Base-by-base conservation (phyloP, 2,888 invertebrate genomes). In the Boloria selene region DNA sequence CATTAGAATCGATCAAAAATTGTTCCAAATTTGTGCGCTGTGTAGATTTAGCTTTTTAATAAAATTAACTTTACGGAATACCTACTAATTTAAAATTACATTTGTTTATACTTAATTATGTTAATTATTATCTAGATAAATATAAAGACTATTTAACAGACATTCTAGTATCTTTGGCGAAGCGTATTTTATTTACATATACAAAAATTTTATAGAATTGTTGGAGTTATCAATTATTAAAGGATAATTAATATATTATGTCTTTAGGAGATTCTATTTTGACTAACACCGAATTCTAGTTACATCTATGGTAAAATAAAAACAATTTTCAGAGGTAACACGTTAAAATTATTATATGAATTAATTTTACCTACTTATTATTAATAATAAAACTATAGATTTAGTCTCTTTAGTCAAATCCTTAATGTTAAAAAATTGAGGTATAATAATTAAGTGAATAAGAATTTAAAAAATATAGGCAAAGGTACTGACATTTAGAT, bases 101-200 rank as follows among this genome's bases (percentile, higher is more conserved):
- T 66, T 59, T 65, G 71, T 72, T 73, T 66, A 50, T 64, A 50
- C 56, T 64, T 64, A 58, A 45, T 62, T 64, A 22, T 56, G n/a
- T 68, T 70, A 62, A 69, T 69, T 69, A 71, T 62, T 56, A 76
- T 73, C 73, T 75, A 77, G 74, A 70, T 74, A 74, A 73, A 72
- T 70, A 61, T 72, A 65, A 73, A 64, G 64, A 60, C 60, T 67
- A 79, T 82, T 81, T 81, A 82, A 82, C 83, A 72, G 74, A 75
- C 82, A 83, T 74, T 78, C 78, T 85, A 83, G 70, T 76, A 77
- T 84, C 87, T 88, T 88, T 88, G 88, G 88, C 87, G 81, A 86
- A 87, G 82, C 79, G 74, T 74, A 71, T 72, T 72, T 75, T 88
- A 87, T 87, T 83, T 88, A 88, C 88, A 69, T 22, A 67, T 64